These are phyloP conservation scores for Hassar affinis DNA, from an alignment of 2,113 vertebrate species.

Conservation along the genomic window DNA sequence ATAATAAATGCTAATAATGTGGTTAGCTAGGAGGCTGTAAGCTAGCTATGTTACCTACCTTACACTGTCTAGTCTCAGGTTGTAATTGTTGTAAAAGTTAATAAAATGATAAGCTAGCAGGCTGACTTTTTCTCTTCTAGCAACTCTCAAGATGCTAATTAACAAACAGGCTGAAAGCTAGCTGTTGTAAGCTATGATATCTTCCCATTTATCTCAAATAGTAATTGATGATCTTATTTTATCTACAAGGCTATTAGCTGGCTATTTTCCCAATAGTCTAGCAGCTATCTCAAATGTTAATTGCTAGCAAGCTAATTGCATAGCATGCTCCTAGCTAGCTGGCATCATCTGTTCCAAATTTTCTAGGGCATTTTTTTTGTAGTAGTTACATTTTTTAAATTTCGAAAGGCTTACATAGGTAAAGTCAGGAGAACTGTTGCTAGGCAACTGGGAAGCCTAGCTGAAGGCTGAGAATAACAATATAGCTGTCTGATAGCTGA, in stretches of 20 bases:
- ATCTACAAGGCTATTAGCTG: background rate
- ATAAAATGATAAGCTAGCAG: background rate
- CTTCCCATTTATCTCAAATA: background rate
- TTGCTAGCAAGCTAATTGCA: background rate
- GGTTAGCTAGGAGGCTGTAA: background rate
- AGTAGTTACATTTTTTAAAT: background rate
- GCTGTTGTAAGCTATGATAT: background rate
- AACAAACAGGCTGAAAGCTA: background rate
- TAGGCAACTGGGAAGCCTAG: background rate
- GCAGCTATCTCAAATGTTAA: background rate
- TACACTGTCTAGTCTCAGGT: no score
- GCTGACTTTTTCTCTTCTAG: background rate
- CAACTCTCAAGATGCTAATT: background rate
- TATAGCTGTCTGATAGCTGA: background rate
- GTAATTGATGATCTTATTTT: background rate
- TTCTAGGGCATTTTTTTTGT: no score
- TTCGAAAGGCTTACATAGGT: background rate
- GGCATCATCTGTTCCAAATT: background rate
- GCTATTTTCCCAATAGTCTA: background rate
- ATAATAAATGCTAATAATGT: background rate
- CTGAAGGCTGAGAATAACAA: background rate
- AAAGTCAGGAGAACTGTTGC: background rate
- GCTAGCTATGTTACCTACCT: background rate
- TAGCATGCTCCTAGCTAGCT: no score
- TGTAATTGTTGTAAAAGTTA: no score